Evolutionary conservation across 2,888 invertebrate genomes (phyloP).

Genomic region (Tenodera sinensis): DNA sequence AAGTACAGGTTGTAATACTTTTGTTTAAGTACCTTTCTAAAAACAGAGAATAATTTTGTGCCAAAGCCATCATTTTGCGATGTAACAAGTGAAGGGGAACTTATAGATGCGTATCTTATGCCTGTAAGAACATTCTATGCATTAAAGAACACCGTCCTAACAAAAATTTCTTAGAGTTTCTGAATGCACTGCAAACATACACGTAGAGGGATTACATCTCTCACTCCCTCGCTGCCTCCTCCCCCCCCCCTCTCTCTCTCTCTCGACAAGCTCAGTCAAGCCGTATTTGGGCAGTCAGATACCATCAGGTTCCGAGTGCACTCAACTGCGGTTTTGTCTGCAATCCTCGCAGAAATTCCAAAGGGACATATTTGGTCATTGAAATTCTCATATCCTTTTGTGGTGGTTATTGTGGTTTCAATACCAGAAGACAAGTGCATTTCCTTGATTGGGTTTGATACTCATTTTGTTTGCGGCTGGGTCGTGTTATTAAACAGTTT

Average conservation of each 20-base stretch:
- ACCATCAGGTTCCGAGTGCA: background rate
- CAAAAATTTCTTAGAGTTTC: background rate
- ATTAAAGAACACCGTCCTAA: too few species aligned
- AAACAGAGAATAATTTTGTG: background rate
- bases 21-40: background rate
- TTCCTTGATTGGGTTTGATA: background rate
- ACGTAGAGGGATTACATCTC: too few species aligned
- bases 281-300: background rate
- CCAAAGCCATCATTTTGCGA: background rate
- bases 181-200: background rate
- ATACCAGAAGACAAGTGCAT: background rate
- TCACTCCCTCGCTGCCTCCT: too few species aligned
- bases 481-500: too few species aligned
- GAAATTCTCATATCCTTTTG: background rate
- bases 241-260: too few species aligned
- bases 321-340: background rate
- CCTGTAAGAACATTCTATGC: too few species aligned
- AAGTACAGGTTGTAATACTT: background rate
- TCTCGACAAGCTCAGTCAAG: background rate
- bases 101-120: too few species aligned
- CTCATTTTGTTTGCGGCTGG: background rate
- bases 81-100: background rate
- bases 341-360: background rate
- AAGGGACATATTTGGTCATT: background rate
- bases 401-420: background rate